These are phyloP conservation scores for Heliconius cydno DNA, from an alignment of 2,888 invertebrate species.

Conservation along the genomic window DNA sequence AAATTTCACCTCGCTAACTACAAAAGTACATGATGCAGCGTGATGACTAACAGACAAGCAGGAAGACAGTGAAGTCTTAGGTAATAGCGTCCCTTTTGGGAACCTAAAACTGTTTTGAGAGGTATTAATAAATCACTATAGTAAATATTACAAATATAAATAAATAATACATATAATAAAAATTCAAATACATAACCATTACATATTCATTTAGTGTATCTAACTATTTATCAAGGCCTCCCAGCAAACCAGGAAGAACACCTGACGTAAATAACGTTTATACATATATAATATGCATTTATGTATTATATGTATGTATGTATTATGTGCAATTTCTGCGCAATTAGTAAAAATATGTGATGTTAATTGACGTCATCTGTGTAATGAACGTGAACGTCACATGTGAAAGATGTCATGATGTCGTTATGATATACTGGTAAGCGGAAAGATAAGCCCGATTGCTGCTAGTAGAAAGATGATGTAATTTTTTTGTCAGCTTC, in stretches of 20 bases:
- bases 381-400: neutral
- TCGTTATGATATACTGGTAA: neutral
- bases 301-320: constrained; percentile 44
- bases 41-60: no score
- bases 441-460: neutral
- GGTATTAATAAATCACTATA: no score
- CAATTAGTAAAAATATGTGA: constrained; percentile 37
- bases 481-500: no score
- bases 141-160: no score
- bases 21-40: no score
- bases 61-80: no score
- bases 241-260: constrained; percentile 64
- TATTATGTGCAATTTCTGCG: constrained; percentile 52
- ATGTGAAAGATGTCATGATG: neutral
- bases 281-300: constrained; percentile 43
- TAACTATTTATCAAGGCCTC: constrained; percentile 32
- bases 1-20: no score
- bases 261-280: constrained; percentile 56
- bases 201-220: constrained; percentile 31
- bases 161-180: no score
- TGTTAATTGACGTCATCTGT: constrained; percentile 17
- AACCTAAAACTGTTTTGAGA: no score
- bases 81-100: no score
- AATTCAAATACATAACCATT: constrained; percentile 14
- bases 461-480: neutral